Percentiles rank a stretch among this genome's conserved stretches.
These are phyloP conservation scores for Karalla daura DNA, from an alignment of 2,797 vertebrate species.

Conservation along the genomic window DNA sequence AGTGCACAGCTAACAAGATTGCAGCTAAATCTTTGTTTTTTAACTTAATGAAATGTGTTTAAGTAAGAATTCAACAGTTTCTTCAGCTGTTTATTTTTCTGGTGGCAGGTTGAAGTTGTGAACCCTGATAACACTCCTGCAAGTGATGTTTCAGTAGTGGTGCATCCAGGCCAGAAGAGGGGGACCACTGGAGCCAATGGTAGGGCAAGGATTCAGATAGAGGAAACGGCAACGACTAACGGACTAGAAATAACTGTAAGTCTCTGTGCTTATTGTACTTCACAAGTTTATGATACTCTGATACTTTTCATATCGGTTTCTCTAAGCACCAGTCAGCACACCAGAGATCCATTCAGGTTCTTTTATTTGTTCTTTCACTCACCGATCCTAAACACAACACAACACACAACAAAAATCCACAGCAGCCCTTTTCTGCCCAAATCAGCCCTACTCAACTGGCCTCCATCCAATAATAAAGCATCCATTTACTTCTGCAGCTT, in stretches of 20 bases:
- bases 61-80: background rate
- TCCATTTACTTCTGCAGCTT: too few species aligned
- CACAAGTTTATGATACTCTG: too few species aligned
- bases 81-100: background rate
- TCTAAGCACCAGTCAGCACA: too few species aligned
- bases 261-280: background rate
- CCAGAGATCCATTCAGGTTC: too few species aligned
- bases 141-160: conserved; percentile 44
- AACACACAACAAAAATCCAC: too few species aligned
- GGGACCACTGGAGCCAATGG: conserved; percentile 80
- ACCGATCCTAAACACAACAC: too few species aligned
- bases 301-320: too few species aligned
- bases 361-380: too few species aligned
- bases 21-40: background rate
- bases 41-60: background rate
- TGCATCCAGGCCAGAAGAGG: background rate
- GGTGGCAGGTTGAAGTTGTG: conserved; percentile 81
- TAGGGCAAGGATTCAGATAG: conserved; percentile 82
- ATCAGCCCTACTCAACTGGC: too few species aligned
- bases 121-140: conserved; percentile 88
- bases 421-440: too few species aligned
- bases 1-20: too few species aligned
- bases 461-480: too few species aligned
- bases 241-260: background rate
- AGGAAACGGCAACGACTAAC: conserved; percentile 57